Evolutionary conservation across 2,797 vertebrate genomes (phyloP).

Genomic region (Leptodon cayanensis): DNA sequence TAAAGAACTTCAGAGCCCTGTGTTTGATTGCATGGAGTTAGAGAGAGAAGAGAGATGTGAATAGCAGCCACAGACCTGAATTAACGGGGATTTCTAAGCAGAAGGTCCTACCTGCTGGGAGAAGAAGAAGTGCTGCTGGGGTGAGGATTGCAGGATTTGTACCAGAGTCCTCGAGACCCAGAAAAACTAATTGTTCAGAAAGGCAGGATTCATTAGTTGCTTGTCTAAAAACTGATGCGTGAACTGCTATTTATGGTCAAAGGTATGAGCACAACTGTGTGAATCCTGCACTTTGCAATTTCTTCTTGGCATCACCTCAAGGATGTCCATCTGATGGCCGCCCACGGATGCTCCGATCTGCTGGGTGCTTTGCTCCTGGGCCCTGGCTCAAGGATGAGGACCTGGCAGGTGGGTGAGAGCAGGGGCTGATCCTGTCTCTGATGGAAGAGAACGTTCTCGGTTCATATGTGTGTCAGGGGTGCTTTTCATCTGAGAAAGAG

Average conservation of each 20-base stretch:
- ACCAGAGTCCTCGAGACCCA: neutral
- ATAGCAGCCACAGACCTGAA: neutral
- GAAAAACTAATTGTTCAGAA: neutral
- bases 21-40: neutral
- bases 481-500: neutral
- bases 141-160: neutral
- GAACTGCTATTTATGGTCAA: neutral
- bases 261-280: neutral
- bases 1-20: neutral
- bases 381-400: neutral
- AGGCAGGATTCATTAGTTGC: neutral
- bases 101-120: neutral
- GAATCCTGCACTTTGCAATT: neutral
- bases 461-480: neutral
- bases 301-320: neutral
- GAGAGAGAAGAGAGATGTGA: neutral
- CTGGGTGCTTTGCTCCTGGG: neutral
- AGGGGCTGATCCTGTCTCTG: neutral
- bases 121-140: neutral
- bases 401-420: neutral
- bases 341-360: neutral
- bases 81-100: neutral
- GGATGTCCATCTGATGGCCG: neutral
- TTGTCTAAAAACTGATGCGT: neutral
- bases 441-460: neutral